phyloP scores from a whole-genome alignment of 2,797 vertebrate species.

The Oreonectes daqikongensis region DNA sequence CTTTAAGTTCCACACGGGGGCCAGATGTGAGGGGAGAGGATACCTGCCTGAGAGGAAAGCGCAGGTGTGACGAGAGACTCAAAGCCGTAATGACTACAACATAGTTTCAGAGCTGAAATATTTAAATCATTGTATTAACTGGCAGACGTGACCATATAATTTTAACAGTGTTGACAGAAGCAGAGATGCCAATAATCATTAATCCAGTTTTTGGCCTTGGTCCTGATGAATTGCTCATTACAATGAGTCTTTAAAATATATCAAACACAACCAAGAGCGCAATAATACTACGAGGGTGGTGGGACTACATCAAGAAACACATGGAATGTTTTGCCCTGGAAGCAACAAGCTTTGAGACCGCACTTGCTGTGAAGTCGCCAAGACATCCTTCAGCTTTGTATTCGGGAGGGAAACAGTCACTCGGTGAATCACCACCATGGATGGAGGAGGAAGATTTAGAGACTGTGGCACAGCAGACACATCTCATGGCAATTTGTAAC shows the following conservation, averaged over 20 bases:
- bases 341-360: slow-evolving; percentile 48
- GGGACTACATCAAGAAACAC: slow-evolving; percentile 27
- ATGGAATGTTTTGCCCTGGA: slow-evolving; percentile 41
- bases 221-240: slow-evolving; percentile 41
- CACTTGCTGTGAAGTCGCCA: slow-evolving; percentile 38
- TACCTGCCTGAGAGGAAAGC: slow-evolving; percentile 51
- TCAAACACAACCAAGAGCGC: slow-evolving; percentile 29
- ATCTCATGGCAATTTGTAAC: too few relatives aligned
- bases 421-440: slow-evolving; percentile 48
- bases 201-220: slow-evolving; percentile 29
- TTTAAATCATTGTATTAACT: neutral
- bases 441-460: slow-evolving; percentile 9
- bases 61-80: slow-evolving; percentile 36
- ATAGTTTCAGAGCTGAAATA: neutral
- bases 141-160: slow-evolving; percentile 3
- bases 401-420: slow-evolving; percentile 44
- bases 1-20: slow-evolving; percentile 48
- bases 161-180: slow-evolving; percentile 27
- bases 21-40: slow-evolving; percentile 64
- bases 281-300: slow-evolving; percentile 9
- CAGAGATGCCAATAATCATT: slow-evolving; percentile 27
- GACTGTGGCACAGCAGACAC: neutral
- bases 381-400: slow-evolving; percentile 27
- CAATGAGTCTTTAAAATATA: slow-evolving; percentile 30
- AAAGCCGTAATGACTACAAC: slow-evolving; percentile 12